phyloP scores from a whole-genome alignment of 2,113 vertebrate genomes.

The Grammatotria lemairii region DNA sequence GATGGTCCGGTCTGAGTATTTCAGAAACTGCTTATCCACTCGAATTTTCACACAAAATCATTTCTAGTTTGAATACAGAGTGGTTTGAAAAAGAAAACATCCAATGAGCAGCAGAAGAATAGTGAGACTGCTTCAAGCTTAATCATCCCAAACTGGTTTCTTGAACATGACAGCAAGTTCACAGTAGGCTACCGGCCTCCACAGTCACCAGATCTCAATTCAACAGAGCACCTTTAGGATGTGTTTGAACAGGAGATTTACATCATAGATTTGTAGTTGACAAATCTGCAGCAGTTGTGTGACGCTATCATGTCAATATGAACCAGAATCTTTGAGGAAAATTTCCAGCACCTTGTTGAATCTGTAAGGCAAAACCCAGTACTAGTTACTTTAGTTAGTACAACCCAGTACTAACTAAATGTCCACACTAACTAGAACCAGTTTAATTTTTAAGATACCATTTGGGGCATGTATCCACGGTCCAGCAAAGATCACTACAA shows the following conservation, averaged over 20 bases:
- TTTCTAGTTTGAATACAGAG: background rate
- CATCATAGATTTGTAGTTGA: background rate
- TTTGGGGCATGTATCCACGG: background rate
- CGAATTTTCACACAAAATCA: background rate
- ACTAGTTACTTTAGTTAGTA: too few species aligned
- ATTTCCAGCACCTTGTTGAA: background rate
- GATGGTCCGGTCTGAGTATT: background rate
- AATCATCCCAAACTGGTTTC: background rate
- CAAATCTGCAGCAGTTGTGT: background rate
- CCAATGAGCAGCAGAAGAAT: background rate
- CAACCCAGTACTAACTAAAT: background rate
- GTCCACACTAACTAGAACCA: background rate
- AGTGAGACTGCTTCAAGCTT: background rate
- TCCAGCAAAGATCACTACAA: background rate
- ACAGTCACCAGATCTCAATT: background rate
- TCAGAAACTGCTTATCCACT: background rate
- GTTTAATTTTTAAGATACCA: background rate
- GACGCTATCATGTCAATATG: background rate
- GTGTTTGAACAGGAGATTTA: background rate
- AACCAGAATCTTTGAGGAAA: background rate
- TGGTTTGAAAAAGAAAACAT: background rate
- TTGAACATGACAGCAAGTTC: background rate
- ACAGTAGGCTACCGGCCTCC: background rate
- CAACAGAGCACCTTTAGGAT: background rate
- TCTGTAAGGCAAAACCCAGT: background rate